These are phyloP conservation scores for Malthinus seriepunctatus DNA, from an alignment of 2,888 invertebrate species.

Conservation along the genomic window DNA sequence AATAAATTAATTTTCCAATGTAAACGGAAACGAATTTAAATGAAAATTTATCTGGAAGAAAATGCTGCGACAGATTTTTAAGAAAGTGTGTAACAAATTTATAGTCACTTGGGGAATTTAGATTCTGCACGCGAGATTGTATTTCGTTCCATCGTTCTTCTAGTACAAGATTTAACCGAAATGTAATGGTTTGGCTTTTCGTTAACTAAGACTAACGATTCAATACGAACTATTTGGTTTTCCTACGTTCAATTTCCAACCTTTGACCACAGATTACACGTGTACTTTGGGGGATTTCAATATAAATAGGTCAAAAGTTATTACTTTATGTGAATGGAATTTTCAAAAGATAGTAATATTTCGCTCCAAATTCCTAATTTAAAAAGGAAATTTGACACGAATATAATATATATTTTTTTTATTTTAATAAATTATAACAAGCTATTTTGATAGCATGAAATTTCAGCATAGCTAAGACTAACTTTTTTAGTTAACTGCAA, in stretches of 20 bases:
- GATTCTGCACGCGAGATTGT: slow-evolving; percentile 26
- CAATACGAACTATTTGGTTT: slow-evolving; percentile 24
- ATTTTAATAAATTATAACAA: no score
- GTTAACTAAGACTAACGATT: slow-evolving; percentile 30
- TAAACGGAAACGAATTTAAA: slow-evolving; percentile 19
- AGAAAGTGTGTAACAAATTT: slow-evolving; percentile 32
- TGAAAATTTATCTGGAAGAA: slow-evolving; percentile 25
- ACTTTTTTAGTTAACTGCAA: slow-evolving; percentile 38
- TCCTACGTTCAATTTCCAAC: slow-evolving; percentile 15
- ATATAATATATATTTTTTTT: no score
- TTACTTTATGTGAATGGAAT: no score
- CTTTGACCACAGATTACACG: slow-evolving; percentile 13
- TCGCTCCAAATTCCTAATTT: no score
- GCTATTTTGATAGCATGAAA: no score
- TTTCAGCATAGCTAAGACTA: no score
- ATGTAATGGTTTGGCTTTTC: slow-evolving; percentile 27
- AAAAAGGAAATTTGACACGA: no score
- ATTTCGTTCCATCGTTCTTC: slow-evolving; percentile 22
- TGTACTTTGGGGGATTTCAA: background rate
- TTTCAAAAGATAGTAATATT: no score
- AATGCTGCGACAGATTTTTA: slow-evolving; percentile 28
- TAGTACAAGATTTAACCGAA: slow-evolving; percentile 20
- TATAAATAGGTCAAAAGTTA: background rate
- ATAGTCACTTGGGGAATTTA: slow-evolving; percentile 31
- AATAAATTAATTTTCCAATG: slow-evolving; percentile 25